phyloP scores from a whole-genome alignment of 2,888 invertebrate genomes.

The Lottia gigantea region DNA sequence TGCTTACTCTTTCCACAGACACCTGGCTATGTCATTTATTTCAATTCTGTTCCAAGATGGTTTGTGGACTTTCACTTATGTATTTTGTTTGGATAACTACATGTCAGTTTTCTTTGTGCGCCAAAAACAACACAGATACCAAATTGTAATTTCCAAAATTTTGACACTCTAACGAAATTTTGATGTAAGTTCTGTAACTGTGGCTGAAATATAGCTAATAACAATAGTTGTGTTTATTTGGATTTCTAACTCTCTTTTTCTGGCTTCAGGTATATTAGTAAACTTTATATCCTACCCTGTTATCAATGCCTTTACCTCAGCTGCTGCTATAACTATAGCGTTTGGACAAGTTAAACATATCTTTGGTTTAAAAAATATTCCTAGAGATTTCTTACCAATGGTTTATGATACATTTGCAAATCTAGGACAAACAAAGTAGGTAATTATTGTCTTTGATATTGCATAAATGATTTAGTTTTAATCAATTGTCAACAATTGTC shows the following conservation, averaged over 20 bases:
- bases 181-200: too few relatives aligned
- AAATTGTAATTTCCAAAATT: too few relatives aligned
- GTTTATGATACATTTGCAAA: conserved; percentile 55
- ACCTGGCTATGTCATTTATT: too few relatives aligned
- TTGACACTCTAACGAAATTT: too few relatives aligned
- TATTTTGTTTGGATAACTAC: background rate
- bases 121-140: too few relatives aligned
- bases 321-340: conserved; percentile 67
- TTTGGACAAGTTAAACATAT: conserved; percentile 63
- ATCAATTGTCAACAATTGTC: too few relatives aligned
- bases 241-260: background rate
- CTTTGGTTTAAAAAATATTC: conserved; percentile 55
- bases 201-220: too few relatives aligned
- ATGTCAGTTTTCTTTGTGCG: background rate
- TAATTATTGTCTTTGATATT: background rate
- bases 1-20: background rate
- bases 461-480: too few relatives aligned
- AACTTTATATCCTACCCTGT: conserved; percentile 67
- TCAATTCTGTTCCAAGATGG: too few relatives aligned
- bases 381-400: conserved; percentile 51
- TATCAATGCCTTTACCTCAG: conserved; percentile 68
- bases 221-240: too few relatives aligned
- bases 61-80: too few relatives aligned
- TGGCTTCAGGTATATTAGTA: conserved; percentile 61
- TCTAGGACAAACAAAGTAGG: conserved; percentile 59